These are phyloP conservation scores for Hemiscyllium ocellatum DNA, from an alignment of 2,113 vertebrate genomes.

Conservation along the genomic window DNA sequence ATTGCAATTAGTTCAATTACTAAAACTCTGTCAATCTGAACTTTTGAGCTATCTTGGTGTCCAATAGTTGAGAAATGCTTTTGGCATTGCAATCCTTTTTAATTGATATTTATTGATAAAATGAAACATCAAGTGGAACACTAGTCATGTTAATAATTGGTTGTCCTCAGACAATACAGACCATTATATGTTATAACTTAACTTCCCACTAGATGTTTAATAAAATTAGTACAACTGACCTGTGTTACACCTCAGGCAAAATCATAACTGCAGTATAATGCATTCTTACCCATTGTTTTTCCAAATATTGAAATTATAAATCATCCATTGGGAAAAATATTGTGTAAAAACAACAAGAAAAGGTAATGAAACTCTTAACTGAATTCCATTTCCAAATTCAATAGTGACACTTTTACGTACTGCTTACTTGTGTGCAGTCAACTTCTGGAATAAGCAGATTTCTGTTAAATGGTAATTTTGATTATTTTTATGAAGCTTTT, in stretches of 20 bases:
- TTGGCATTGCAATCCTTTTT: neutral
- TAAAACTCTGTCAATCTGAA: neutral
- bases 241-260: neutral
- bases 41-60: neutral
- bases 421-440: neutral
- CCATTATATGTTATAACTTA: neutral
- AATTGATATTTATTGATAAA: neutral
- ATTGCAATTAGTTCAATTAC: neutral
- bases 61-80: neutral
- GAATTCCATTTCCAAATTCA: neutral
- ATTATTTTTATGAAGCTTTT: too few relatives aligned
- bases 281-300: neutral
- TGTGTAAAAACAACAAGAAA: neutral
- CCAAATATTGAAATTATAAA: neutral
- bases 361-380: neutral
- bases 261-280: neutral
- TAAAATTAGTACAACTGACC: conserved; percentile 24
- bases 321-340: neutral
- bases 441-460: neutral
- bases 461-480: neutral
- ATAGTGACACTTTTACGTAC: neutral
- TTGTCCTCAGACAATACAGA: neutral
- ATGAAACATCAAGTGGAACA: neutral
- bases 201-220: neutral
- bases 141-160: neutral